Conservation (phyloP, 1,140 invertebrate species). For the Tetraneura akinire region DNA sequence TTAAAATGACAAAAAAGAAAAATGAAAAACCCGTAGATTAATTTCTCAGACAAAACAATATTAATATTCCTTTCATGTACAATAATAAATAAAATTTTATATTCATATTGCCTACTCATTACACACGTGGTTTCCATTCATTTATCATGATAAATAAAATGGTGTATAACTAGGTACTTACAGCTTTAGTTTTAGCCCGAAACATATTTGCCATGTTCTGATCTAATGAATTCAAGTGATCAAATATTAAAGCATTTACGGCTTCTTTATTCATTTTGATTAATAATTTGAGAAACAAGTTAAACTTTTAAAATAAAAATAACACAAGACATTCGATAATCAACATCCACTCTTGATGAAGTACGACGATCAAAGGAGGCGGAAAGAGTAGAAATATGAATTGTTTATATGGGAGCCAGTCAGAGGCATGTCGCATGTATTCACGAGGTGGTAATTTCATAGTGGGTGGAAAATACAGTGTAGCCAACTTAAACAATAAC, state of each 20-base stretch:
- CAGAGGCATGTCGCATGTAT: too few species aligned
- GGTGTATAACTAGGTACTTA: conserved; percentile 9
- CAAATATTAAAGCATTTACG: conserved; percentile 34
- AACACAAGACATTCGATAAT: neutral
- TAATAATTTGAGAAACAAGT: neutral
- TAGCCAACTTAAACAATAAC: neutral
- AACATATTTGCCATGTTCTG: conserved; percentile 37
- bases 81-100: too few species aligned
- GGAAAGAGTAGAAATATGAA: too few species aligned
- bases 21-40: too few species aligned
- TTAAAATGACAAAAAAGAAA: too few species aligned
- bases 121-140: conserved; percentile 43
- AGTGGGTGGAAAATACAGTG: conserved; percentile 23
- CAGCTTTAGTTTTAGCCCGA: conserved; percentile 31
- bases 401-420: neutral
- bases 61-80: too few species aligned
- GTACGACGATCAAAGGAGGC: neutral
- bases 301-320: neutral
- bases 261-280: conserved; percentile 4
- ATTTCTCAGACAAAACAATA: too few species aligned
- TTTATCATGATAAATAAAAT: neutral
- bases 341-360: too few species aligned
- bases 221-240: conserved; percentile 36
- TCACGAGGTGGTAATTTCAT: neutral
- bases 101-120: too few species aligned